phyloP scores from a whole-genome alignment of 2,113 vertebrate species.

The Strigops habroptila region DNA sequence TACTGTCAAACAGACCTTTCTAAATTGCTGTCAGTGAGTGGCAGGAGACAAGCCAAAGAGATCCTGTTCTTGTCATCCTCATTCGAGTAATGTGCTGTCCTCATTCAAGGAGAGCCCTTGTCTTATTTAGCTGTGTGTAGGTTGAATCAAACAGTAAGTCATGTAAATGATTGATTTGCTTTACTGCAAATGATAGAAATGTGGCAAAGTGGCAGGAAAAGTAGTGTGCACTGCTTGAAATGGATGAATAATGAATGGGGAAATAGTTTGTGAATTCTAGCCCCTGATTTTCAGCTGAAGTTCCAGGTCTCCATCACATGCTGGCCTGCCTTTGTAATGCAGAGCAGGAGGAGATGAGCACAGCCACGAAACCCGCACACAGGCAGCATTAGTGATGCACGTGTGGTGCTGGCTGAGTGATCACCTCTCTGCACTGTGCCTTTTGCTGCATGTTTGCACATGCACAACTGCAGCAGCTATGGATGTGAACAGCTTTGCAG shows the following conservation, averaged over 20 bases:
- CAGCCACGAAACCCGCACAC: accelerated
- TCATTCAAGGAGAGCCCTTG: conserved; percentile 48
- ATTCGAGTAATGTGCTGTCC: conserved; percentile 10
- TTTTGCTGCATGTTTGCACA: not conserved
- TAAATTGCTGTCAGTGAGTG: conserved; percentile 41
- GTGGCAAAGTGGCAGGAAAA: not conserved
- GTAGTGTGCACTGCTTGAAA: not conserved
- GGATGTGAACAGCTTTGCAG: not conserved
- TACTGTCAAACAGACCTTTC: conserved; percentile 52
- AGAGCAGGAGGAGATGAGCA: not conserved
- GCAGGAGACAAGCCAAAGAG: conserved; percentile 57
- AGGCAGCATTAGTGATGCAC: accelerated
- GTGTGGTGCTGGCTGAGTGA: accelerated
- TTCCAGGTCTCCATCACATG: accelerated
- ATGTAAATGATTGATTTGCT: conserved; percentile 25
- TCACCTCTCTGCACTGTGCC: not conserved
- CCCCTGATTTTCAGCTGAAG: not conserved
- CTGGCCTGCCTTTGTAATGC: not conserved
- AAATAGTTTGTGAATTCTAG: not conserved
- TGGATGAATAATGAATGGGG: not conserved
- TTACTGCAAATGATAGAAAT: not conserved
- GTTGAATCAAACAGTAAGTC: conserved; percentile 1
- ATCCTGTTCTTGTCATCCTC: conserved; percentile 52
- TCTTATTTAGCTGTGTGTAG: conserved; percentile 49
- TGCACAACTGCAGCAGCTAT: not conserved